Evolutionary conservation across 2,797 vertebrate genomes (phyloP).

Genomic region (Myotis daubentonii): DNA sequence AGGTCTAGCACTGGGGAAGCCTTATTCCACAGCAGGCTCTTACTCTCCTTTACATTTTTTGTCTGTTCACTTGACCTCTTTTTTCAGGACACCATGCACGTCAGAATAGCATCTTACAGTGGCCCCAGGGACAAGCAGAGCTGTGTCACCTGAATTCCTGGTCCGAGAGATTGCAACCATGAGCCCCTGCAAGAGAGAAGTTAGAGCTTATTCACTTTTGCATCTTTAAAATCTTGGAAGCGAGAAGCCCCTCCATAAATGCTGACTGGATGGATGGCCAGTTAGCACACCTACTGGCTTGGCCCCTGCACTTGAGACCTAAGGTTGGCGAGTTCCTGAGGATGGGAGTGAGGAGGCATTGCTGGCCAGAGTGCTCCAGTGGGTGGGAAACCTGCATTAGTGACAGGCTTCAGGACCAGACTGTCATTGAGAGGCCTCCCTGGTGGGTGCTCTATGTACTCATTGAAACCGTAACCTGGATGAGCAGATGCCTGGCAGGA

Average conservation of each 20-base stretch:
- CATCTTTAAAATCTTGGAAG: background rate
- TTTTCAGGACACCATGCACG: background rate
- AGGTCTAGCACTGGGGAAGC: background rate
- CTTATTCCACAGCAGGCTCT: background rate
- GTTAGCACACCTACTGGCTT: background rate
- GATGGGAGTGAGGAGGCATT: accelerated
- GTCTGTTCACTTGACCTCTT: background rate
- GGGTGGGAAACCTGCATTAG: background rate
- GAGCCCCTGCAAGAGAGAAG: background rate
- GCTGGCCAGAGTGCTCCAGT: accelerated
- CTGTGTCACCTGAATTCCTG: background rate
- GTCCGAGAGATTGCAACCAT: background rate
- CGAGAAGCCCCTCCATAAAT: background rate
- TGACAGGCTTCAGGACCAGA: background rate
- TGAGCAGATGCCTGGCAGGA: background rate
- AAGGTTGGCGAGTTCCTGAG: background rate
- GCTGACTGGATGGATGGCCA: background rate
- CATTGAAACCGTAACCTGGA: background rate
- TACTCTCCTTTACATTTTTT: background rate
- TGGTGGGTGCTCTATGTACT: background rate
- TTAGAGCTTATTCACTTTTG: background rate
- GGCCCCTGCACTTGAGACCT: background rate
- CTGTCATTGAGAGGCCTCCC: background rate
- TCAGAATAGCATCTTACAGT: background rate
- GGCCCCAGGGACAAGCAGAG: background rate